Conservation (phyloP, 2,797 vertebrate genomes). For the Zenarchopterus dispar region DNA sequence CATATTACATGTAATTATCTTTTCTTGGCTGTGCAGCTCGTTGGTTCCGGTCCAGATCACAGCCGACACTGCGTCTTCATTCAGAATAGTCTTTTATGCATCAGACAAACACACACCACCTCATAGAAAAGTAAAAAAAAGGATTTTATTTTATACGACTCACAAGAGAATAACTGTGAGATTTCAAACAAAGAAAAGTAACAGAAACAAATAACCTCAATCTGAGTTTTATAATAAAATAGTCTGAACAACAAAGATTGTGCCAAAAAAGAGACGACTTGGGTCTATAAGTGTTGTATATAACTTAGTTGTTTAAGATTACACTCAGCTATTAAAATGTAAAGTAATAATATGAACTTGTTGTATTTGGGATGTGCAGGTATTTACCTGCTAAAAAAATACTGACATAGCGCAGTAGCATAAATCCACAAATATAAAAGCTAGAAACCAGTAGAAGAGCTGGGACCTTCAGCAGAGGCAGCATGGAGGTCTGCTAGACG, state of each 20-base stretch:
- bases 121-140: slow-evolving; percentile 7
- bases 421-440: background rate
- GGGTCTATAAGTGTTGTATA: too few relatives aligned
- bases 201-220: too few relatives aligned
- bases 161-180: background rate
- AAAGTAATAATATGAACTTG: too few relatives aligned
- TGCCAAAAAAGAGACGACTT: too few relatives aligned
- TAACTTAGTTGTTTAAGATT: too few relatives aligned
- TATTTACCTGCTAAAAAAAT: too few relatives aligned
- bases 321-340: too few relatives aligned
- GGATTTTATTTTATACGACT: slow-evolving; percentile 38
- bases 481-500: slow-evolving; percentile 62
- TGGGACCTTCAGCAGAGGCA: background rate
- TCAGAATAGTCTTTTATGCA: background rate
- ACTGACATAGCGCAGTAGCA: background rate
- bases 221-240: too few relatives aligned
- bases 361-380: too few relatives aligned
- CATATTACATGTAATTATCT: background rate
- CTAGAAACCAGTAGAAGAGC: background rate
- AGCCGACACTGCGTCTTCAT: too few relatives aligned
- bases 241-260: too few relatives aligned
- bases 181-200: background rate
- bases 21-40: background rate
- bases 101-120: background rate
- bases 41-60: background rate